These are phyloP conservation scores for Rostratula benghalensis DNA, from an alignment of 2,113 vertebrate species.

Conservation along the genomic window DNA sequence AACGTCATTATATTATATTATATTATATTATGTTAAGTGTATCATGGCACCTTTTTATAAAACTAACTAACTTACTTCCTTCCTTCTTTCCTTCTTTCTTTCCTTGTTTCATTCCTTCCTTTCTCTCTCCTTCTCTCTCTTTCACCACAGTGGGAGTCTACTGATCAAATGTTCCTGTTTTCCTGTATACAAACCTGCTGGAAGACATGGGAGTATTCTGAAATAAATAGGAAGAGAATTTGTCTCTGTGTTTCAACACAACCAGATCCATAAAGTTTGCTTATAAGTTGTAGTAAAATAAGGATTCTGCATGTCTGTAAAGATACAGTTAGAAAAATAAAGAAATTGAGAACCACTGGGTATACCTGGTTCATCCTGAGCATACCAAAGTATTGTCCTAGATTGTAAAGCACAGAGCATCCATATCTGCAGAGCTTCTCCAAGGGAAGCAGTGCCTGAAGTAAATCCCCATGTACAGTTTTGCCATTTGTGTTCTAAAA, in stretches of 20 bases:
- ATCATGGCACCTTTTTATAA: neutral
- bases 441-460: neutral
- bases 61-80: no score
- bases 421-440: neutral
- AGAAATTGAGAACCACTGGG: neutral
- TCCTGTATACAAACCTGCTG: neutral
- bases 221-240: neutral
- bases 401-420: neutral
- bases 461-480: neutral
- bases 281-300: neutral
- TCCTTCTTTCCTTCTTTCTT: neutral
- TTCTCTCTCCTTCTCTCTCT: neutral
- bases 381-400: rapidly evolving
- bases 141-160: neutral
- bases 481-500: neutral
- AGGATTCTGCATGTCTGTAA: neutral
- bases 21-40: neutral
- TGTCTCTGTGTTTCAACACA: neutral
- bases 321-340: neutral
- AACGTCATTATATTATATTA: neutral
- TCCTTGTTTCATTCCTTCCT: neutral
- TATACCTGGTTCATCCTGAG: neutral
- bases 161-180: neutral
- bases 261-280: neutral
- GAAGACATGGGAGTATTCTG: neutral